Percentiles rank a stretch among this genome's conserved stretches.
phyloP scores from a whole-genome alignment of 2,888 invertebrate genomes.

The Brachyopa scutellaris region DNA sequence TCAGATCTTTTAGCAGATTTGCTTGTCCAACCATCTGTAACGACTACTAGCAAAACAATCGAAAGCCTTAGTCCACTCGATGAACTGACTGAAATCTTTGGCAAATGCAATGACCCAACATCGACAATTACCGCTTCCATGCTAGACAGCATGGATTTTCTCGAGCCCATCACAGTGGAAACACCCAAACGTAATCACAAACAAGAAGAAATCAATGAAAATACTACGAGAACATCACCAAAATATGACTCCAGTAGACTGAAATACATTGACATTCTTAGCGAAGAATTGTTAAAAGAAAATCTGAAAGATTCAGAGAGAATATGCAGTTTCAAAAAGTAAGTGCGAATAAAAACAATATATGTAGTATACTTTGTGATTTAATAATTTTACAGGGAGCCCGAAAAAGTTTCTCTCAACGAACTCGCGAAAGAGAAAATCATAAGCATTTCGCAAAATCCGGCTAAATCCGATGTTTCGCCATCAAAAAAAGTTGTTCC shows the following conservation, averaged over 20 bases:
- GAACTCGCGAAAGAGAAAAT: conserved; percentile 76
- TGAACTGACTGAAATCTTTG: conserved; percentile 78
- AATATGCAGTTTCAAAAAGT: conserved; percentile 82
- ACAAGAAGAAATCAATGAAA: conserved; percentile 11
- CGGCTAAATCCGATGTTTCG: conserved; percentile 1
- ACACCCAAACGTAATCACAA: neutral
- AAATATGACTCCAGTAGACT: conserved; percentile 73
- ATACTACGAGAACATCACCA: too few relatives aligned
- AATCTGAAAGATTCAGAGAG: conserved; percentile 84
- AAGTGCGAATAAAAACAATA: conserved; percentile 40
- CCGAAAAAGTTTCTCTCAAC: conserved; percentile 80
- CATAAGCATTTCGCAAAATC: conserved; percentile 37
- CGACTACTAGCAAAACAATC: neutral
- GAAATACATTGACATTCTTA: conserved; percentile 86
- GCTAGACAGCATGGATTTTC: conserved; percentile 71
- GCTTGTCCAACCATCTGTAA: conserved; percentile 63
- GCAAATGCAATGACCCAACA: conserved; percentile 68
- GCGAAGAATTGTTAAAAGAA: conserved; percentile 89
- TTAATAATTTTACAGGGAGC: conserved; percentile 74
- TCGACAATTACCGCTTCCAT: conserved; percentile 27
- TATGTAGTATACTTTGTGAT: neutral
- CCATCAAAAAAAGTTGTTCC: neutral
- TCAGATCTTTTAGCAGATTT: conserved; percentile 76
- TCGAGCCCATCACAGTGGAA: conserved; percentile 75
- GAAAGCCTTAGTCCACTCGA: conserved; percentile 72